Percentiles rank a stretch among this genome's conserved stretches.
Conservation (phyloP, 2,888 invertebrate genomes). For the Augiades crinisus region DNA sequence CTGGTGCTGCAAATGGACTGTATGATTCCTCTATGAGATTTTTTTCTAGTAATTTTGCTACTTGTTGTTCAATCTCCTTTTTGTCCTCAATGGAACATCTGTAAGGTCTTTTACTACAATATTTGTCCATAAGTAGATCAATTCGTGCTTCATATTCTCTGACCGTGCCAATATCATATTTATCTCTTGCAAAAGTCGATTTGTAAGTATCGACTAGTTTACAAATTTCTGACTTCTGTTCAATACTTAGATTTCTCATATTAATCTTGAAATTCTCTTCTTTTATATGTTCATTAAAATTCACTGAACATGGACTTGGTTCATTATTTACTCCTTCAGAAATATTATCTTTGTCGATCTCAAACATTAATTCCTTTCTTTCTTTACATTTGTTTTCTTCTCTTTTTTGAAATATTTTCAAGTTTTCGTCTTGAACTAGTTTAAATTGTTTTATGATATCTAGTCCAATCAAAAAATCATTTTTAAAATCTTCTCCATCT, state of each 20-base stretch:
- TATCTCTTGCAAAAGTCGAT: conserved; percentile 20
- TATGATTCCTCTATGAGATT: conserved; percentile 19
- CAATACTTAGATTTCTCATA: background rate
- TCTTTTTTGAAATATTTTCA: conserved; percentile 23
- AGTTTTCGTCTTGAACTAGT: conserved; percentile 28
- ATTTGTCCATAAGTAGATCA: conserved; percentile 26
- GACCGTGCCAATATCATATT: conserved; percentile 29
- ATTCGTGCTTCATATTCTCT: conserved; percentile 29
- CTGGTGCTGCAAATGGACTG: conserved; percentile 27
- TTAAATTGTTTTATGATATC: conserved; percentile 31
- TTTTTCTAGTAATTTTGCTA: background rate
- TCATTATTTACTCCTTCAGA: too few relatives aligned
- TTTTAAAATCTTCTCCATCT: conserved; percentile 32
- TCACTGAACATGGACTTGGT: background rate
- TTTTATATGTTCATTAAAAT: conserved; percentile 18
- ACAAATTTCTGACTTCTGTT: background rate
- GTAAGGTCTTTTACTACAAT: conserved; percentile 28
- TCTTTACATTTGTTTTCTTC: background rate
- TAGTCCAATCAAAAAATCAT: conserved; percentile 35
- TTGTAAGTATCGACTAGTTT: background rate
- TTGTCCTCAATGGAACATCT: conserved; percentile 16
- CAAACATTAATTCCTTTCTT: too few relatives aligned
- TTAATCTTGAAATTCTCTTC: background rate
- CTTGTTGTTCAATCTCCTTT: background rate
- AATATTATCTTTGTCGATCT: too few relatives aligned